Conservation (phyloP, 1,140 invertebrate genomes). For the Pseudomyrmex dendroicus region DNA sequence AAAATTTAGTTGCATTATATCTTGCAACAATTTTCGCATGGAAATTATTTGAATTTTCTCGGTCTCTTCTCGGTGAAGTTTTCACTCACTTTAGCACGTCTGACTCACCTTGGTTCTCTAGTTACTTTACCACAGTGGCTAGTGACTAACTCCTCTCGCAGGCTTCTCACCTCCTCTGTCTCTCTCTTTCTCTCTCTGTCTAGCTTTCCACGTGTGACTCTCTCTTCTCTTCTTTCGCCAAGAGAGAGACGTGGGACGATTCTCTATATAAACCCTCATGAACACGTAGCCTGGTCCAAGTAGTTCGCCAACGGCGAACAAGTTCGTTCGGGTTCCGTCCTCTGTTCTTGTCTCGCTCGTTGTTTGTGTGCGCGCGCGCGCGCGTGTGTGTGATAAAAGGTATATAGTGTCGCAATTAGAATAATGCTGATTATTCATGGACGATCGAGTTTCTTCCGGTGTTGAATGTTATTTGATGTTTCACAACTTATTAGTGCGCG, state of each 20-base stretch:
- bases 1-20: no score
- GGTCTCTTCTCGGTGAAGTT: no score
- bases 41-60: no score
- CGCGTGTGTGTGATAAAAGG: conserved; percentile 45
- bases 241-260: conserved; percentile 79
- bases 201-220: conserved; percentile 63
- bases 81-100: not conserved
- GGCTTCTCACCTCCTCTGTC: conserved; percentile 15
- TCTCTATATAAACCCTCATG: conserved; percentile 83
- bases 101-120: conserved; percentile 20
- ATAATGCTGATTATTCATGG: conserved; percentile 14
- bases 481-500: not conserved
- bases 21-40: not conserved
- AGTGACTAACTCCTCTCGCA: conserved; percentile 43
- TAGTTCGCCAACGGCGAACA: conserved; percentile 75
- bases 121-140: conserved; percentile 24
- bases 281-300: conserved; percentile 69
- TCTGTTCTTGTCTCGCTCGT: conserved; percentile 23
- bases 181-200: conserved; percentile 45
- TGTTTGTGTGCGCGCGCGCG: conserved; percentile 31
- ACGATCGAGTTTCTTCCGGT: conserved; percentile 36
- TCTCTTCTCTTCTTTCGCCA: conserved; percentile 62
- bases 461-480: not conserved
- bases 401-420: conserved; percentile 38
- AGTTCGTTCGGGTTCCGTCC: conserved; percentile 59